Evolutionary conservation across 2,888 invertebrate genomes (phyloP), one percentile per base, ranked within the genome.

Genomic region (Cactoblastis cactorum): DNA sequence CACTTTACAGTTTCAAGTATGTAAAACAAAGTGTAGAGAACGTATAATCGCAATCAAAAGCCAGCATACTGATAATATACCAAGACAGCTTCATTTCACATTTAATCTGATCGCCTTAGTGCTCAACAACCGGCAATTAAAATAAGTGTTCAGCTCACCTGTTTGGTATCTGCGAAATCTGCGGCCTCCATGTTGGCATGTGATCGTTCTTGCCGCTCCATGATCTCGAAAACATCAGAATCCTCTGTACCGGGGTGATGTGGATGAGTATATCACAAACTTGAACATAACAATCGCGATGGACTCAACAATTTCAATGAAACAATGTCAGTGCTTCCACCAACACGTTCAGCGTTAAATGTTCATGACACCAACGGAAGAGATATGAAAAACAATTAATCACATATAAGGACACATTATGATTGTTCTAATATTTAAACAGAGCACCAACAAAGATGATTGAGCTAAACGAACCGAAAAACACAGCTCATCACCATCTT

Each of bases 131-230:
- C 87, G 87, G 88, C 83, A 83, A 79, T 80, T 79, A 73, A 54
- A 72, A 56, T 60, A 55, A 28, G 64, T 64, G 63, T 67, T 62
- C 66, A 65, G 63, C 87, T 90, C 91, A 92, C 93, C 92, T 92
- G 92, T 91, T 91, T 92, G 62, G 92, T 91, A 74, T 91, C 91
- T 84, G 92, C 90, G 72, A 88, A 89, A 79, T 92, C 92, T 66
- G 86, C 83, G 71, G 90, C 83, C 85, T 92, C 92, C 91, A 91
- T 91, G 83, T 92, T 92, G 80, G 82, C 81, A 77, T 88, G 83
- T 81, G 85, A 81, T 79, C 86, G 80, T 71, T 86, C 86, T 79
- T 80, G 81, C 78, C 83, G 78, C 75, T 85, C 83, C 88, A 89
- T 88, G 69, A 67, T 75, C 74, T 82, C 73, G 84, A 73, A 83